Percentiles rank a stretch among this genome's conserved stretches.
phyloP scores from a whole-genome alignment of 2,797 vertebrate species.

The Uromys caudimaculatus region DNA sequence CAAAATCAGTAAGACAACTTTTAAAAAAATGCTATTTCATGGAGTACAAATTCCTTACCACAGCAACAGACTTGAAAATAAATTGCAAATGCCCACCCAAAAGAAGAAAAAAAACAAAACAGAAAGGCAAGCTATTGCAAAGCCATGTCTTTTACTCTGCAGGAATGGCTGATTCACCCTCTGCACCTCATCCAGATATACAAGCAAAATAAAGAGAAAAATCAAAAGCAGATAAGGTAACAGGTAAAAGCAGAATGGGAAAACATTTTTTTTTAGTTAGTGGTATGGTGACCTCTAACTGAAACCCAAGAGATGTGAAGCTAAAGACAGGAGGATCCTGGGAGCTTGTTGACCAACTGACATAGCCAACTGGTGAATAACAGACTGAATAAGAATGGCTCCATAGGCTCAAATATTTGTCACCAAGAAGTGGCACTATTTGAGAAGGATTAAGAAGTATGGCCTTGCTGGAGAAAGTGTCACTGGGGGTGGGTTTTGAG shows the following conservation, averaged over 20 bases:
- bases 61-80: not conserved
- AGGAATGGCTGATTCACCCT: not conserved
- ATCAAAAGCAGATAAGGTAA: not conserved
- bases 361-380: not conserved
- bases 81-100: not conserved
- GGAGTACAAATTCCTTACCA: slow-evolving; percentile 25
- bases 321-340: not conserved
- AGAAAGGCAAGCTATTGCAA: slow-evolving; percentile 3
- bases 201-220: not conserved
- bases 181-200: not conserved
- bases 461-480: not conserved
- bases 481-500: not conserved
- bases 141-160: not conserved
- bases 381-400: not conserved
- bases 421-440: not conserved
- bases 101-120: not conserved
- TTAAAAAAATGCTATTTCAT: not conserved
- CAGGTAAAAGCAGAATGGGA: not conserved
- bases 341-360: not conserved
- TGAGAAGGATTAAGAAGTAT: not conserved
- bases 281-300: not conserved
- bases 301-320: not conserved
- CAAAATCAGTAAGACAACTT: not conserved
- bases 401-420: not conserved
- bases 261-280: not conserved